phyloP scores from a whole-genome alignment of 2,888 invertebrate genomes.

The Anorthoa munda region DNA sequence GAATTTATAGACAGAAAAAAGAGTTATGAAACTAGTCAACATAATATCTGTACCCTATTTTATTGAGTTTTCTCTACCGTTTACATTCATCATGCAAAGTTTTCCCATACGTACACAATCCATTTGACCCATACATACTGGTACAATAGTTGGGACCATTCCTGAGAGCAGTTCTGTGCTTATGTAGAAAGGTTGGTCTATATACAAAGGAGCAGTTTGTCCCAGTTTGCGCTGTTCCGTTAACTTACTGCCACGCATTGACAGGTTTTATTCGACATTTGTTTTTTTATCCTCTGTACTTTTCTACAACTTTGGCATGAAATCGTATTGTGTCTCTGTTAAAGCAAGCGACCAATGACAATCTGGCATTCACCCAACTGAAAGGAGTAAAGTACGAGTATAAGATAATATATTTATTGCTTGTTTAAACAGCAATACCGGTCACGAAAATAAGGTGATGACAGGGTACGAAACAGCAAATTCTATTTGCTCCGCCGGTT shows the following conservation, averaged over 20 bases:
- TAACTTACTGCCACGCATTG: slow-evolving; percentile 34
- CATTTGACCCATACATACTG: slow-evolving; percentile 16
- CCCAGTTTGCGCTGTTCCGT: slow-evolving; percentile 43
- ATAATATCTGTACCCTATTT: not conserved
- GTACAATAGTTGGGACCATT: slow-evolving; percentile 1
- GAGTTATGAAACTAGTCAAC: not conserved
- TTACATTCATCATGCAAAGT: not conserved
- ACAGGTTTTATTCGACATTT: slow-evolving; percentile 41
- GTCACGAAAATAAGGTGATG: too few species aligned
- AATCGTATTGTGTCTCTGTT: not conserved
- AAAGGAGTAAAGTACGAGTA: too few species aligned
- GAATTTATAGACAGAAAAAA: not conserved
- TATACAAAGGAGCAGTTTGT: slow-evolving; percentile 21
- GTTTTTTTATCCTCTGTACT: slow-evolving; percentile 11
- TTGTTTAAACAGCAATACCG: too few species aligned
- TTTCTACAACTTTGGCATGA: not conserved
- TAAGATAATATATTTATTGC: too few species aligned
- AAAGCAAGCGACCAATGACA: too few species aligned
- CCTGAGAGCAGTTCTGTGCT: not conserved
- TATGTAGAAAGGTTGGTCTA: not conserved
- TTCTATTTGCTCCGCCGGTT: too few species aligned
- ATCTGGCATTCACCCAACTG: too few species aligned
- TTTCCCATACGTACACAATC: not conserved
- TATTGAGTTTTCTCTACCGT: too few species aligned
- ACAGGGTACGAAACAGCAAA: too few species aligned